These are phyloP conservation scores for Sander lucioperca DNA, from an alignment of 2,113 vertebrate genomes.

Conservation along the genomic window DNA sequence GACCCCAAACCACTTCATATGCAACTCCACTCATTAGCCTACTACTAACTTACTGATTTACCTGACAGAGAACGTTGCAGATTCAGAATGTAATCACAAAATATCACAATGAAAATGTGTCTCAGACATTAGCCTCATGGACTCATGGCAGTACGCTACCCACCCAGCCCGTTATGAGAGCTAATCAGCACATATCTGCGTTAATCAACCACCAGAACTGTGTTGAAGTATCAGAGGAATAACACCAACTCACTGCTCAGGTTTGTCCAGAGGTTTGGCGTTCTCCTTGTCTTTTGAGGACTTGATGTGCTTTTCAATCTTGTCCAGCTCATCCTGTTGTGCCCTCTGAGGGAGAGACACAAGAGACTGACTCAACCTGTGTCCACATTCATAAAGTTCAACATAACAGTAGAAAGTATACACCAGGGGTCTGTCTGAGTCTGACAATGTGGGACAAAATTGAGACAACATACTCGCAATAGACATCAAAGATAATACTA, in stretches of 20 bases:
- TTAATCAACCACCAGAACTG: too few species aligned
- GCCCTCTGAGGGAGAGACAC: slow-evolving; percentile 88
- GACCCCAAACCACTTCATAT: too few species aligned
- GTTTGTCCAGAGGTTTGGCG: slow-evolving; percentile 94
- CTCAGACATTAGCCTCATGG: too few species aligned
- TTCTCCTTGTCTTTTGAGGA: slow-evolving; percentile 94
- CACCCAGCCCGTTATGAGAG: too few species aligned
- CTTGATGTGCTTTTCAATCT: slow-evolving; percentile 96
- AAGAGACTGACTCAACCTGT: slow-evolving; percentile 16
- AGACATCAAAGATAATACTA: neutral
- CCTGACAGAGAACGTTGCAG: too few species aligned
- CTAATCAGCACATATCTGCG: too few species aligned
- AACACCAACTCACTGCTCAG: slow-evolving; percentile 92
- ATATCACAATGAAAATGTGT: too few species aligned
- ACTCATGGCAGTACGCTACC: too few species aligned
- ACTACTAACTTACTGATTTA: too few species aligned
- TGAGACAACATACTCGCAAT: neutral
- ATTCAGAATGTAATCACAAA: too few species aligned
- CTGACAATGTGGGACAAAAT: neutral
- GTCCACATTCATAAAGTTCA: neutral
- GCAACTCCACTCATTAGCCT: too few species aligned
- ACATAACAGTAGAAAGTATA: neutral
- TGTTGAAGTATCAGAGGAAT: neutral
- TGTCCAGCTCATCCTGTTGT: slow-evolving; percentile 95
- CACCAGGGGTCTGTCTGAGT: neutral